Conservation (phyloP, 2,888 invertebrate species). For the Leptopterna dolabrata region DNA sequence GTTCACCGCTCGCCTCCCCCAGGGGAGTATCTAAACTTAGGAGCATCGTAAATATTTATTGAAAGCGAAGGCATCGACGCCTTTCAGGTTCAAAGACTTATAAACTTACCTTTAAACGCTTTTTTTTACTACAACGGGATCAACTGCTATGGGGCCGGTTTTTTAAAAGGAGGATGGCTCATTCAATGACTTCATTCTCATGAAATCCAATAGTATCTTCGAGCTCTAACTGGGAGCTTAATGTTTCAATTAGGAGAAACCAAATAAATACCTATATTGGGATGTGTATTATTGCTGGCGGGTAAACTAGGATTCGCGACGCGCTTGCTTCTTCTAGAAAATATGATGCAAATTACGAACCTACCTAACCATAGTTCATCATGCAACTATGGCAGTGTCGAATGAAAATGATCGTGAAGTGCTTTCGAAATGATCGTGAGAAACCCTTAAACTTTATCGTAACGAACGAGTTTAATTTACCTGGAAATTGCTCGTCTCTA, state of each 20-base stretch:
- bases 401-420: no score
- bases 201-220: neutral
- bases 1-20: neutral
- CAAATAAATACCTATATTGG: neutral
- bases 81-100: constrained; percentile 29
- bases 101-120: constrained; percentile 20
- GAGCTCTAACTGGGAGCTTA: neutral
- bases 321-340: no score
- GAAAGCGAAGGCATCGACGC: constrained; percentile 8
- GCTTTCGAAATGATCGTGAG: no score
- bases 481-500: neutral
- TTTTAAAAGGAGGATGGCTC: neutral
- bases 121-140: neutral
- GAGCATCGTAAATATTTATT: constrained; percentile 38
- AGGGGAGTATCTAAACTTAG: constrained; percentile 26
- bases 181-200: neutral
- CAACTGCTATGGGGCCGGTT: neutral
- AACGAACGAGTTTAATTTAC: neutral
- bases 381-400: no score
- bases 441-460: no score
- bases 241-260: neutral
- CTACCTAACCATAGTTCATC: no score
- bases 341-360: no score
- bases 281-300: no score
- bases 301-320: no score